A percentile compares a stretch with the other conserved stretches of the same genome.
These are phyloP conservation scores for Agapetus fuscipes DNA, from an alignment of 2,888 invertebrate genomes.

Conservation along the genomic window DNA sequence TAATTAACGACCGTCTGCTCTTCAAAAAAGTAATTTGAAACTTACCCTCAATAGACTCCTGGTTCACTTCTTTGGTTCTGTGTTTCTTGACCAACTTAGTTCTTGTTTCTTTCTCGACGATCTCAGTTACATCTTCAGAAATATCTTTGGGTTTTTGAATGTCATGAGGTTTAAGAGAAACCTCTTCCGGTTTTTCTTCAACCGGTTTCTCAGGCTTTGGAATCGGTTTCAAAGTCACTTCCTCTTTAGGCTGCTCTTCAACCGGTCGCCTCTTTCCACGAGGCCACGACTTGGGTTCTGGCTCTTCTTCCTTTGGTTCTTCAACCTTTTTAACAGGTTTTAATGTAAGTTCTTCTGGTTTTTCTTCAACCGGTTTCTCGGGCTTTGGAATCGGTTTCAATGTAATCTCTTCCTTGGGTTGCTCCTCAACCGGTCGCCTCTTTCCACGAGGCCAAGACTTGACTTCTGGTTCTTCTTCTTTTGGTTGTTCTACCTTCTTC, in stretches of 20 bases:
- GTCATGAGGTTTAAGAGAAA: no score
- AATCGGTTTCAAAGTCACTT: slow-evolving; percentile 27
- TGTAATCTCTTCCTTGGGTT: slow-evolving; percentile 28
- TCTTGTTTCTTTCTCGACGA: no score
- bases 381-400: slow-evolving; percentile 30
- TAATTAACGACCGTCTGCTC: no score
- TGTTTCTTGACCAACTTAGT: no score
- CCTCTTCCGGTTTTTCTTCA: no score
- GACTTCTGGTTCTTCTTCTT: neutral
- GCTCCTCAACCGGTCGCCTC: slow-evolving; percentile 30
- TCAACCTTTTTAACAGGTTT: slow-evolving; percentile 23
- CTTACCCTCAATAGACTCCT: no score
- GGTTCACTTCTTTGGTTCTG: no score
- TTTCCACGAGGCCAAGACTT: slow-evolving; percentile 27
- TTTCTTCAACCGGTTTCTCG: slow-evolving; percentile 26
- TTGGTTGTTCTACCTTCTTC: slow-evolving; percentile 8
- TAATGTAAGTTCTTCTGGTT: slow-evolving; percentile 24
- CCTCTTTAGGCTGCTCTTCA: slow-evolving; percentile 30
- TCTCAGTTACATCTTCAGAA: no score
- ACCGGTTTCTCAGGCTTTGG: no score
- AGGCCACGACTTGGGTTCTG: slow-evolving; percentile 25
- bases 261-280: slow-evolving; percentile 27
- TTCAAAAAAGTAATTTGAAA: no score
- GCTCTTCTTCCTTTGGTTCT: no score
- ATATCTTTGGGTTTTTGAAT: no score